These are phyloP conservation scores for Calidris pygmaea DNA, from an alignment of 2,113 vertebrate genomes.

Conservation along the genomic window DNA sequence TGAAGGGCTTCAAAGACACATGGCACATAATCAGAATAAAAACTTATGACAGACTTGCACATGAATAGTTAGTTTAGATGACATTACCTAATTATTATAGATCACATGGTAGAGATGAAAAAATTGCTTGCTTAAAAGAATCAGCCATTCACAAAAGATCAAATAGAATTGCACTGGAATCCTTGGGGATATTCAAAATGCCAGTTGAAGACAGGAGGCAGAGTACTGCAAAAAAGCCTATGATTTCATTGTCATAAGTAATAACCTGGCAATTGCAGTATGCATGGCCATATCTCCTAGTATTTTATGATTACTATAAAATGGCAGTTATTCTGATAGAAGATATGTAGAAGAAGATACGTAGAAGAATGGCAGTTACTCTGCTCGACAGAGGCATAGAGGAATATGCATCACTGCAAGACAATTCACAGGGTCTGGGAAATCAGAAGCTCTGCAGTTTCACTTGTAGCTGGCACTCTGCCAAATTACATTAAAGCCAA, in stretches of 20 bases:
- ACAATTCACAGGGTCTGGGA: background rate
- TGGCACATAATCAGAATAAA: background rate
- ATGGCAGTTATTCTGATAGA: background rate
- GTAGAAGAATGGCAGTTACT: background rate
- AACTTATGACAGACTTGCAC: background rate
- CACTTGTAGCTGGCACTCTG: background rate
- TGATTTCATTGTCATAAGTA: background rate
- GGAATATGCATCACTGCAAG: background rate
- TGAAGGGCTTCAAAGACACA: background rate
- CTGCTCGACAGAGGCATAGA: background rate
- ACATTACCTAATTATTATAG: background rate
- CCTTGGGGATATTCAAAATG: background rate
- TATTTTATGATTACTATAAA: background rate
- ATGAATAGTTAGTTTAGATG: background rate
- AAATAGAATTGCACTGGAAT: background rate
- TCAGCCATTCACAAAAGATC: background rate
- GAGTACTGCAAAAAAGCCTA: background rate
- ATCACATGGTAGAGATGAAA: background rate
- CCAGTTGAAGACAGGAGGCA: background rate
- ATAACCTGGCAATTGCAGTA: background rate
- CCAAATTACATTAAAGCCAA: background rate
- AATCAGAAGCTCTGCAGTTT: background rate
- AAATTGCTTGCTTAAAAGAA: background rate
- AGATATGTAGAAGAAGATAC: background rate
- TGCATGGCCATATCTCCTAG: background rate